Conservation (phyloP, 2,888 invertebrate genomes). For the Tetrapedia diversipes region DNA sequence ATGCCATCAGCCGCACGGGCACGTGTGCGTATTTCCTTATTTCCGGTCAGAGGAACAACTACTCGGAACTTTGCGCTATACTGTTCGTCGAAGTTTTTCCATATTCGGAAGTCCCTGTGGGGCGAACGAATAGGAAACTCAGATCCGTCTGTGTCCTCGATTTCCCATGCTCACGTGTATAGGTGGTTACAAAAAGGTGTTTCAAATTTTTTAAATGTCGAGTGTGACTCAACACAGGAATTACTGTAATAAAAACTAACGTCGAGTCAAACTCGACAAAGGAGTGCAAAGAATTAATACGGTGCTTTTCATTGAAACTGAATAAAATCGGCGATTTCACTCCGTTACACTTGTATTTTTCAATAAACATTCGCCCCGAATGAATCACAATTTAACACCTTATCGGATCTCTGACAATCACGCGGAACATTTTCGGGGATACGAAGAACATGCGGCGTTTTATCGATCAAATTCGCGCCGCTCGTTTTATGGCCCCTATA, state of each 20-base stretch:
- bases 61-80: not conserved
- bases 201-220: too few species aligned
- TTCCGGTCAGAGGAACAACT: constrained; percentile 3
- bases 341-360: too few species aligned
- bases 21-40: not conserved
- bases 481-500: not conserved
- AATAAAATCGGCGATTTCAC: too few species aligned
- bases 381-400: not conserved
- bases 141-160: constrained; percentile 23
- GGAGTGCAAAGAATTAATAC: too few species aligned
- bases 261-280: too few species aligned
- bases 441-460: not conserved
- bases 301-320: too few species aligned
- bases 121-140: constrained; percentile 29
- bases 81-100: constrained; percentile 22
- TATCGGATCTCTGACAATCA: not conserved
- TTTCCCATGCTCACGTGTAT: constrained; percentile 19
- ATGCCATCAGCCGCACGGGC: not conserved
- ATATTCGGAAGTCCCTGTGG: not conserved
- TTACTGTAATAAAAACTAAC: too few species aligned
- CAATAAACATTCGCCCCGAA: too few species aligned
- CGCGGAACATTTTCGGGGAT: not conserved
- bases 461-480: not conserved
- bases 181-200: too few species aligned
- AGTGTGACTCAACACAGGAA: too few species aligned